Conservation (phyloP, 2,888 invertebrate genomes). For the Megaustenia siamemsis region DNA sequence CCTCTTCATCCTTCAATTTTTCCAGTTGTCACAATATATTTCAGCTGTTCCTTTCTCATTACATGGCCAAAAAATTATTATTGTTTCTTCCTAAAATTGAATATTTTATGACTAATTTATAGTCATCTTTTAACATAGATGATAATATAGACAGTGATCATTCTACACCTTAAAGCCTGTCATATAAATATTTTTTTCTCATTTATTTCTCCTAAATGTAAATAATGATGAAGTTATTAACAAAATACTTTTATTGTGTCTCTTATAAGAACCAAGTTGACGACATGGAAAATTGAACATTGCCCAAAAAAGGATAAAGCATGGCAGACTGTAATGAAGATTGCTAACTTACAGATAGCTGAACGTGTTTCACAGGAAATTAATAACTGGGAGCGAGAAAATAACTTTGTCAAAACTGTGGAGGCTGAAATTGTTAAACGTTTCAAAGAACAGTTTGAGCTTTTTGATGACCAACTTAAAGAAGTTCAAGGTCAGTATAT, state of each 20-base stretch:
- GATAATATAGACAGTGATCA: too few species aligned
- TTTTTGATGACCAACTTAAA: slow-evolving; percentile 73
- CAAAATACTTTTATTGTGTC: neutral
- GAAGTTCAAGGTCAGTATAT: slow-evolving; percentile 69
- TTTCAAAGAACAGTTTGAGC: slow-evolving; percentile 71
- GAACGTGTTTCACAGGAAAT: slow-evolving; percentile 67
- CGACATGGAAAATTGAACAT: slow-evolving; percentile 55
- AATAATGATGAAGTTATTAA: neutral
- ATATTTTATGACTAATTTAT: too few species aligned
- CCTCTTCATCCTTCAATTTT: too few species aligned
- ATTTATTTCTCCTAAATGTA: too few species aligned
- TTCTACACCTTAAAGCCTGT: too few species aligned
- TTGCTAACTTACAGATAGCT: slow-evolving; percentile 62
- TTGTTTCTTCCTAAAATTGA: too few species aligned
- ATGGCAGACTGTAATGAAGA: slow-evolving; percentile 62
- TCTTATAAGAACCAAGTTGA: slow-evolving; percentile 9
- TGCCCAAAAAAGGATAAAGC: slow-evolving; percentile 61
- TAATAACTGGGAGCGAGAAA: slow-evolving; percentile 70
- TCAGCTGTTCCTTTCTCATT: too few species aligned
- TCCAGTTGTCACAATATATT: too few species aligned
- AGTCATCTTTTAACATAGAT: too few species aligned
- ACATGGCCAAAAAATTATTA: too few species aligned
- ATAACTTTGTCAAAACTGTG: slow-evolving; percentile 62
- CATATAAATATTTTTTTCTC: too few species aligned
- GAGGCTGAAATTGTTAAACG: slow-evolving; percentile 66